Base-by-base conservation (phyloP, 2,797 vertebrate species). In the Anisognathus igniventris region DNA sequence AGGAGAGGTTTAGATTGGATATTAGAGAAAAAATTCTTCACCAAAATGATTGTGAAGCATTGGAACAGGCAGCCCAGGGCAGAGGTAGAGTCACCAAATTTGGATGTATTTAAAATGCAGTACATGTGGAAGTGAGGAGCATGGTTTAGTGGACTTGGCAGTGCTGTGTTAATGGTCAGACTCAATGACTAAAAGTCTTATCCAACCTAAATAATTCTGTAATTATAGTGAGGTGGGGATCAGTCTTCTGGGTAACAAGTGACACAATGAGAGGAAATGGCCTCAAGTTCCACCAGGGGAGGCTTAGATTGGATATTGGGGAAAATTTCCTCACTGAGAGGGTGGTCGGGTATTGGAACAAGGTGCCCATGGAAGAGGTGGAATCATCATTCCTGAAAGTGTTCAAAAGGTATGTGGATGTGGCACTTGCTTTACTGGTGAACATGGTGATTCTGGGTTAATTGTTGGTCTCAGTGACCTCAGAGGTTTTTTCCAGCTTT, bases 401-500 rank as follows among this genome's bases (percentile, higher is more conserved):
- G 6, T 19, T 73, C 24, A 48, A 27, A 42, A 25, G 9, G 6
- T 24, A 14, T 25, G 40, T 57, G 51, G 33, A 24, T 28, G 25
- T n/a, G 44, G 25, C 14, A 15, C 16, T 58, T 57, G 44, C 4
- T 28, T 70, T n/a, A 4, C 9, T 27, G 11, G 37, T 44, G 35
- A 53, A 12, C 16, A 0, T 30, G 20, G 28, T 33, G 23, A 35
- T 35, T 56, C 44, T 86, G 75, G 15, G 6, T 51, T 62, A 57
- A 12, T 20, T 17, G 15, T 5, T 45, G 37, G 22, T n/a, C 19
- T 68, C 1, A 0, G 6, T 14, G 7, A 37, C 2, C 16, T 64
- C 10, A n/a, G 33, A 45, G 9, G 2, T 6, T 2, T 70, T 68
- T 45, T 57, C 6, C 19, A 25, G 21, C 4, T 9, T 51, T 51